Evolutionary conservation across 2,113 vertebrate species (phyloP).

Genomic region (Myanophis thanlyinensis): DNA sequence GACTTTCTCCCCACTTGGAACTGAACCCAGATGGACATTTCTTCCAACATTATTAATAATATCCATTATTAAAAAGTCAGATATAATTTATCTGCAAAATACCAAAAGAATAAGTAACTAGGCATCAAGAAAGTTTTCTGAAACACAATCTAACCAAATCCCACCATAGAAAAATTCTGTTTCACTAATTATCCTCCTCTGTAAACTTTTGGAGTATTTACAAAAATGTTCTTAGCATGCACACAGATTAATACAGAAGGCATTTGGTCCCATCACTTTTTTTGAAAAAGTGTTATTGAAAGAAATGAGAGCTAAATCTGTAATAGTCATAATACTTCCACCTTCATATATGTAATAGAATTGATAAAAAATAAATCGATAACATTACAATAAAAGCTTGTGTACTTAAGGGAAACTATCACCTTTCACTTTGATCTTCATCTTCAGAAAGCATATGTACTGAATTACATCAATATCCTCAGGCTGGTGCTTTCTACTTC

Average conservation of each 20-base stretch:
- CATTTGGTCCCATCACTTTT: neutral
- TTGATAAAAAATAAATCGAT: neutral
- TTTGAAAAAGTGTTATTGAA: neutral
- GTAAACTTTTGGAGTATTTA: no score
- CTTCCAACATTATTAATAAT: no score
- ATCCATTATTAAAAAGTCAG: neutral
- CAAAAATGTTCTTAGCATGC: neutral
- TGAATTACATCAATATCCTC: neutral
- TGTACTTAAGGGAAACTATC: neutral
- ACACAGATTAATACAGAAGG: neutral
- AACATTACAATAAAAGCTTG: neutral
- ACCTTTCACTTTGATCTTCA: neutral
- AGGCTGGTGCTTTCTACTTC: no score
- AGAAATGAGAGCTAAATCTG: neutral
- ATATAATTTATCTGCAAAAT: neutral
- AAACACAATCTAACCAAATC: neutral
- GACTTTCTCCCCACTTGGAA: no score
- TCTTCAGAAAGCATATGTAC: neutral
- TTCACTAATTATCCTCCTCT: neutral
- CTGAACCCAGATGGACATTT: no score
- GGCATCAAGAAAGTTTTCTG: neutral
- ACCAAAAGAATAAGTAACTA: neutral
- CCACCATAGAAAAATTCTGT: neutral
- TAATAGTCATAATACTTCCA: neutral
- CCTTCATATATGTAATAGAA: neutral